Evolutionary conservation across 1,140 invertebrate species (phyloP), one percentile per base, ranked within the genome.

Genomic region (Galleria mellonella): DNA sequence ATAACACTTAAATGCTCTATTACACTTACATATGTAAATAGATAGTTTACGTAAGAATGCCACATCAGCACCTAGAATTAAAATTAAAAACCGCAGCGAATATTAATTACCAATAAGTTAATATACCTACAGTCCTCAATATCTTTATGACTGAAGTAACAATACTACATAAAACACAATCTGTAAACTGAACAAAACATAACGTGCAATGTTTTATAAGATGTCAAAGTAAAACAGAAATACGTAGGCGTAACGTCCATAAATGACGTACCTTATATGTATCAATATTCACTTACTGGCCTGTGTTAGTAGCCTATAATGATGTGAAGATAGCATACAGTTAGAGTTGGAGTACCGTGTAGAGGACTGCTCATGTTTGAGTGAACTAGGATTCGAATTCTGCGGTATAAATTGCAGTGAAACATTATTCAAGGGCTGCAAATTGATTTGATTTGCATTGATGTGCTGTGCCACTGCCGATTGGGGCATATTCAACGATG

Each of bases 301-400:
- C 67, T 83, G 79, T 31, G 64, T 55, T 41, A 78, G 50, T 9
- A 76, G 53, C 32, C 74, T 54, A 45, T 77, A 83, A 54, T 71
- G 69, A 43, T 72, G 72, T 29, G 79, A 72, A 17, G 72, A 64
- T 56, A 62, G 55, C 58, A 69, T 62, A 48, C 79, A 75, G 53
- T 62, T 72, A 4, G 72, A 63, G 43, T 55, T 67, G 23, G 67
- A 67, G 42, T 70, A 76, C n/a, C 74, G 67, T 39, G 74, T 57
- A 10, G 60, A 62, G 32, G 48, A 42, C 23, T 72, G 72, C 13
- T 83, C 72, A 44, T 70, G 66, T 52, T 81, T 81, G 15, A 59
- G 55, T 36, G 48, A 51, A 40, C 44, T 60, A 36, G 66, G 43
- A 31, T 60, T 62, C 23, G 40, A 64, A 36, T 66, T 62, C 42